phyloP scores from a whole-genome alignment of 2,888 invertebrate species.

The Hydroisotoma schaefferi region DNA sequence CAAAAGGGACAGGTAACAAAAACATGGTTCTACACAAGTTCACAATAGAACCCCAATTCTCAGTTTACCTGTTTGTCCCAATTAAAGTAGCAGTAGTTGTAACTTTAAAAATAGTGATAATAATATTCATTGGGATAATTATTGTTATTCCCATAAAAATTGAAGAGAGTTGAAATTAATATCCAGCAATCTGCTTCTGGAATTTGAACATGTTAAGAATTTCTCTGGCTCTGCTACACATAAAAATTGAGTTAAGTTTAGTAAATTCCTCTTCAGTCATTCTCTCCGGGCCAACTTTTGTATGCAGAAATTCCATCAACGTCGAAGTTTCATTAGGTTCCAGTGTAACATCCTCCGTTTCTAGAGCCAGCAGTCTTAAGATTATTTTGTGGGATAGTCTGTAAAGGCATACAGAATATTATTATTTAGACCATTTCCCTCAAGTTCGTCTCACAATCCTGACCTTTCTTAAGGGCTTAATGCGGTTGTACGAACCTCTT shows the following conservation, averaged over 20 bases:
- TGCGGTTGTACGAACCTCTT: constrained; percentile 22
- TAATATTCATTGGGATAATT: too few relatives aligned
- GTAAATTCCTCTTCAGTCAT: constrained; percentile 22
- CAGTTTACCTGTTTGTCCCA: too few relatives aligned
- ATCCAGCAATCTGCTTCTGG: neutral
- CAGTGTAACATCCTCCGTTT: constrained; percentile 28
- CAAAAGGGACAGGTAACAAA: too few relatives aligned
- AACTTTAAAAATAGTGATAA: too few relatives aligned
- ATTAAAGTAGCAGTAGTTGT: too few relatives aligned
- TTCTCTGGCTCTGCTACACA: constrained; percentile 36
- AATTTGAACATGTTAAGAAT: constrained; percentile 10
- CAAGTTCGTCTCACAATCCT: neutral
- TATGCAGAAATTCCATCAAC: constrained; percentile 42
- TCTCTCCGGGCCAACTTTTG: constrained; percentile 27
- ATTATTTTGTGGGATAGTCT: constrained; percentile 43
- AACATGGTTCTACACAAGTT: too few relatives aligned
- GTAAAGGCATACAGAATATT: constrained; percentile 3
- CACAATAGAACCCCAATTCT: too few relatives aligned
- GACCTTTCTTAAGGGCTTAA: neutral
- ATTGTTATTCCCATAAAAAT: too few relatives aligned
- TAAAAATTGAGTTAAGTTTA: constrained; percentile 33
- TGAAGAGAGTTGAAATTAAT: too few relatives aligned
- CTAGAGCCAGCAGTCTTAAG: constrained; percentile 27
- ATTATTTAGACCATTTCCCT: neutral
- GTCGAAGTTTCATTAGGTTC: constrained; percentile 32